Evolutionary conservation across 2,113 vertebrate genomes (phyloP).

Genomic region (Lophura nycthemera): DNA sequence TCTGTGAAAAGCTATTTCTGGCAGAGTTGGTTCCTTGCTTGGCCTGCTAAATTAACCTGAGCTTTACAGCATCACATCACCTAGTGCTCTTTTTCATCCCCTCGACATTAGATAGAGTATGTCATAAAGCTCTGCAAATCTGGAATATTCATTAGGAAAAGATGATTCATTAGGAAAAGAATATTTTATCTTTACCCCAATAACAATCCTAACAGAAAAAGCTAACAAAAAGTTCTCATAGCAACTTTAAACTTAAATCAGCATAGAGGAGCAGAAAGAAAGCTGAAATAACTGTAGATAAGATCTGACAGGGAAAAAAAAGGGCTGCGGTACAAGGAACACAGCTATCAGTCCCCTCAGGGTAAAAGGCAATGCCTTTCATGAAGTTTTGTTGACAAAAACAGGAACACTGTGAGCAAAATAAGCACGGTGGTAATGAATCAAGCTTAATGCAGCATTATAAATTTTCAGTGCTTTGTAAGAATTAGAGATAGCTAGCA

Average conservation of each 20-base stretch:
- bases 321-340: background rate
- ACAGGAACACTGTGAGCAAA: background rate
- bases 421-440: background rate
- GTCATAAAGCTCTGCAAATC: background rate
- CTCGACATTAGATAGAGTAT: background rate
- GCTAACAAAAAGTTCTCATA: background rate
- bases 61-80: background rate
- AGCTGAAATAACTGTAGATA: background rate
- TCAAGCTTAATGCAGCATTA: conserved; percentile 18
- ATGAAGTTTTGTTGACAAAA: conserved; percentile 26
- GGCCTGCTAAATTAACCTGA: background rate
- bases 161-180: background rate
- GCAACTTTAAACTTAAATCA: background rate
- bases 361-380: background rate
- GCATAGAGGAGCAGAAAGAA: background rate
- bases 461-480: conserved; percentile 7
- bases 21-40: background rate
- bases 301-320: background rate
- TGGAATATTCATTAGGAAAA: conserved; percentile 6
- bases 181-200: background rate
- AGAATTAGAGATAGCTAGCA: background rate
- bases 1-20: background rate
- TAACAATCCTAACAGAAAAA: background rate
- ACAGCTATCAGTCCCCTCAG: background rate
- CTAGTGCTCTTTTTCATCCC: background rate